Evolutionary conservation across 2,888 invertebrate species (phyloP).

Genomic region (Eueremaeus valkanovi): DNA sequence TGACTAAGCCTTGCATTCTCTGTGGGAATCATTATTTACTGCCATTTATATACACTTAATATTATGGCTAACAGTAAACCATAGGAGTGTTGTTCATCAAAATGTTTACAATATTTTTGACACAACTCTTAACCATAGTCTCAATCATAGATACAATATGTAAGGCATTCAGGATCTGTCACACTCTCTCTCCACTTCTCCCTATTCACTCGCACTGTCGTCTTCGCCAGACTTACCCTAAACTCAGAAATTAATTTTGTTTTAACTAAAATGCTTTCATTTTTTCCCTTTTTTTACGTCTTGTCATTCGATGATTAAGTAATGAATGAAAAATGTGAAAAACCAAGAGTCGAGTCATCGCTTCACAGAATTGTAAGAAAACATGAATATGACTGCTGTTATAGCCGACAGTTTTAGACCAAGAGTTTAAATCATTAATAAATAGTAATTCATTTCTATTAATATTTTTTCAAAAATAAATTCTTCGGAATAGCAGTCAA

Average conservation of each 20-base stretch:
- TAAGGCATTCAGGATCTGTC: background rate
- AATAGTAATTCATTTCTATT: no score
- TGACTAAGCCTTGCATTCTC: background rate
- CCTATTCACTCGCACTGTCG: no score
- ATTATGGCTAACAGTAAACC: constrained; percentile 27
- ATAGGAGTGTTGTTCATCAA: constrained; percentile 35
- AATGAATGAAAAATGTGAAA: background rate
- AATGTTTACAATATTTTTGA: constrained; percentile 36
- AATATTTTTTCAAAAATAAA: no score
- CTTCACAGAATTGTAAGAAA: no score
- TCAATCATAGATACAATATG: background rate
- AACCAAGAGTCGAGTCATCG: no score
- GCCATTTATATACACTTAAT: constrained; percentile 31
- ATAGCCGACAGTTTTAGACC: no score
- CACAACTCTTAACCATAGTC: background rate
- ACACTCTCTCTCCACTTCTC: background rate
- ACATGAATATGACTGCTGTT: no score
- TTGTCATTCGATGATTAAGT: constrained; percentile 12
- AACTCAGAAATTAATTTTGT: background rate
- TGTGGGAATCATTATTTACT: constrained; percentile 26
- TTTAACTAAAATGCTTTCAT: background rate
- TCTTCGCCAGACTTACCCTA: no score
- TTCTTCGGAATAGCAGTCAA: no score
- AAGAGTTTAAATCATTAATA: no score
- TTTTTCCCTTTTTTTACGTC: background rate